A percentile compares a stretch with the other conserved stretches of the same genome.
phyloP scores from a whole-genome alignment of 2,888 invertebrate genomes.

The Pardosa pseudoannulata region DNA sequence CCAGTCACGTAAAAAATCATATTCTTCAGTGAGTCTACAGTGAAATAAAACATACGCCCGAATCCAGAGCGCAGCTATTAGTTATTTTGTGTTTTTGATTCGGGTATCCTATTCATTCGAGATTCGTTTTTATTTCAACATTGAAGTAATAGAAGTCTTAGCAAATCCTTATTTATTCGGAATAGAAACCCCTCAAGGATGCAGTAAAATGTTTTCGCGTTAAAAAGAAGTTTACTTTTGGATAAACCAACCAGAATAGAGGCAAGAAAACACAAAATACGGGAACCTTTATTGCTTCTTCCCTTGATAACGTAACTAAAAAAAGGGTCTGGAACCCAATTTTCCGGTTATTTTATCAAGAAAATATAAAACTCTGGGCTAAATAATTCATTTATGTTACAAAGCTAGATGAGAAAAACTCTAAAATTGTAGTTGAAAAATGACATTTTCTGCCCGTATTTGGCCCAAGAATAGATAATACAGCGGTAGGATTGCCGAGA shows the following conservation, averaged over 20 bases:
- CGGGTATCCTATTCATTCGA: not conserved
- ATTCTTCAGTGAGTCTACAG: not conserved
- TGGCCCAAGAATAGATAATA: constrained; percentile 10
- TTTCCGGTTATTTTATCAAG: constrained; percentile 56
- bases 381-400: constrained; percentile 62
- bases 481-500: constrained; percentile 22
- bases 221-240: not conserved
- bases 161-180: constrained; percentile 11
- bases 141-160: not conserved
- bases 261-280: not conserved
- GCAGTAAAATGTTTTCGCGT: constrained; percentile 8
- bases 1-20: not conserved
- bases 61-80: not conserved
- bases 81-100: not conserved
- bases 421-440: constrained; percentile 56
- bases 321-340: constrained; percentile 37
- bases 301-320: not conserved
- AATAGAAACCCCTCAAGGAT: not conserved
- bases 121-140: constrained; percentile 3
- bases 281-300: constrained; percentile 6
- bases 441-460: constrained; percentile 45
- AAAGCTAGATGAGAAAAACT: constrained; percentile 36
- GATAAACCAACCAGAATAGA: not conserved
- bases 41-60: not conserved
- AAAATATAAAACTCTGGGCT: constrained; percentile 51